These are phyloP conservation scores for Sebastes oblongus DNA, from an alignment of 2,797 vertebrate species.

Conservation along the genomic window DNA sequence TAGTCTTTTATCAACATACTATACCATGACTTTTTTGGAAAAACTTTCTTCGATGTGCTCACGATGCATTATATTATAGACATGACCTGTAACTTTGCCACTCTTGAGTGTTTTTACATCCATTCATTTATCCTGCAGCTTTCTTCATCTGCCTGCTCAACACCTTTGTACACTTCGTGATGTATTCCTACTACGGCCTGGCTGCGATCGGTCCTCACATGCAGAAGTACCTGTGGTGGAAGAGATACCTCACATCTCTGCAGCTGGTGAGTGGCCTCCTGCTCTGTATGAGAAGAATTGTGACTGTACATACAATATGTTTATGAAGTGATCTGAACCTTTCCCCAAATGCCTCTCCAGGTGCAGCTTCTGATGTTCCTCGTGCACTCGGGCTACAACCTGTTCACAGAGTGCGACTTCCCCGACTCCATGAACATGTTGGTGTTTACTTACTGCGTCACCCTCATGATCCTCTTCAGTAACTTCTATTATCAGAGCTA, in stretches of 20 bases:
- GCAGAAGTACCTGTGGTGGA: constrained; percentile 98
- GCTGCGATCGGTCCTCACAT: constrained; percentile 93
- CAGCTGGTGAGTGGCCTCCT: constrained; percentile 87
- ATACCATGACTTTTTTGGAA: no score
- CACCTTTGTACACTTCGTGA: constrained; percentile 92
- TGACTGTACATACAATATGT: not conserved
- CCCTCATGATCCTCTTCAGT: constrained; percentile 82
- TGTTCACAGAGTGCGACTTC: constrained; percentile 81
- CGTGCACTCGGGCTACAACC: constrained; percentile 79
- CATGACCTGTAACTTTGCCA: no score
- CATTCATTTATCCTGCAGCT: constrained; percentile 83
- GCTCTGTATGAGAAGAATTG: not conserved
- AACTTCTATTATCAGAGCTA: constrained; percentile 82
- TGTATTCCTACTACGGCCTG: constrained; percentile 96
- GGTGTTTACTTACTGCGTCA: constrained; percentile 79
- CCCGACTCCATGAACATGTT: constrained; percentile 78
- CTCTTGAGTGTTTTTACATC: no score
- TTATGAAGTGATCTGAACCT: not conserved
- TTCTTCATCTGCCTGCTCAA: constrained; percentile 96
- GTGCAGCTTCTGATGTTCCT: constrained; percentile 82
- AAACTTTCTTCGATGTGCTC: no score
- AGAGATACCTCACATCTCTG: constrained; percentile 93
- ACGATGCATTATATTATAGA: no score
- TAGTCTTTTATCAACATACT: no score
- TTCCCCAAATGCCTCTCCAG: constrained; percentile 59